Percentiles rank a stretch among this genome's conserved stretches.
phyloP scores from a whole-genome alignment of 2,888 invertebrate genomes.

The Dyspetes luteomarginatus region DNA sequence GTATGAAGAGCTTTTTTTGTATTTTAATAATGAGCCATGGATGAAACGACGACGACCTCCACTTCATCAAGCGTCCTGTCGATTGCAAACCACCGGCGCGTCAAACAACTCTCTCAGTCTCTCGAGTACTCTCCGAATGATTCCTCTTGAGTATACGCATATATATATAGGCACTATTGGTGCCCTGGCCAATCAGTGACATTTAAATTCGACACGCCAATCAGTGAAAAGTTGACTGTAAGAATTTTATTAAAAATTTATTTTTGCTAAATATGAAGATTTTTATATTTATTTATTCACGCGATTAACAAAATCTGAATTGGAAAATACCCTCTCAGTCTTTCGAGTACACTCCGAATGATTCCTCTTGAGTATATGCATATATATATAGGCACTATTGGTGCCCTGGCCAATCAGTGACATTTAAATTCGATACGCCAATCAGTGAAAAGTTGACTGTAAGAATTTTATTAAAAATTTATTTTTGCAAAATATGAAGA shows the following conservation, averaged over 20 bases:
- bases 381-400: constrained; percentile 24
- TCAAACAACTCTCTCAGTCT: constrained; percentile 64
- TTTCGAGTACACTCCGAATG: constrained; percentile 58
- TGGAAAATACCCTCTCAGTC: constrained; percentile 48
- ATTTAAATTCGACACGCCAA: constrained; percentile 11
- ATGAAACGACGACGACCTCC: constrained; percentile 59
- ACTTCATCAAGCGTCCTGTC: constrained; percentile 74
- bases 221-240: neutral
- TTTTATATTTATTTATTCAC: neutral
- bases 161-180: constrained; percentile 13
- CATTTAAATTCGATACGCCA: constrained; percentile 10
- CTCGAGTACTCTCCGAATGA: constrained; percentile 58
- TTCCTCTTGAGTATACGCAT: constrained; percentile 20
- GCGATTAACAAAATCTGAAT: neutral
- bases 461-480: neutral
- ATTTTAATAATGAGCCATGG: constrained; percentile 63
- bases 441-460: neutral
- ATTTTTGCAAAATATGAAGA: neutral
- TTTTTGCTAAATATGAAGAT: neutral
- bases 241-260: neutral
- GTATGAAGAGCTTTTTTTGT: constrained; percentile 27
- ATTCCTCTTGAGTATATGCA: constrained; percentile 24
- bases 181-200: constrained; percentile 25
- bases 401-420: constrained; percentile 24
- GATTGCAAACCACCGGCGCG: constrained; percentile 75